Conservation (phyloP, 2,113 vertebrate genomes). For the Puntigrus tetrazona region DNA sequence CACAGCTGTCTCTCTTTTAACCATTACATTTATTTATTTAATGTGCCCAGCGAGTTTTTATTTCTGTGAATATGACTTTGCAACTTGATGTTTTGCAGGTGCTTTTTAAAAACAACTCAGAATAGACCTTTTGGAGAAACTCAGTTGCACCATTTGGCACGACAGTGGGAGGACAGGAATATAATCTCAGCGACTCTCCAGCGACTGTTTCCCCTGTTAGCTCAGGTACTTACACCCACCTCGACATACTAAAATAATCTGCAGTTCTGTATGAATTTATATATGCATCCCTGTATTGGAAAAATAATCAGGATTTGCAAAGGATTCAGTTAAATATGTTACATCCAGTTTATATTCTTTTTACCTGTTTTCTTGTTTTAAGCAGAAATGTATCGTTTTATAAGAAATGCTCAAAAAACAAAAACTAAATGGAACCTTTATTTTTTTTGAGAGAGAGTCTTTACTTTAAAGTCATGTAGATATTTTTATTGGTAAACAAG, state of each 20-base stretch:
- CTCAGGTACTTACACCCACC: background rate
- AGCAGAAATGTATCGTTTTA: too few species aligned
- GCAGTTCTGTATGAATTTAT: background rate
- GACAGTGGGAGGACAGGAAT: constrained; percentile 15
- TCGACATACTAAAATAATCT: constrained; percentile 1
- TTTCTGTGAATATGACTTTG: background rate
- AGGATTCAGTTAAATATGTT: background rate
- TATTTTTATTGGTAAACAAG: background rate
- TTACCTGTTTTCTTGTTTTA: background rate
- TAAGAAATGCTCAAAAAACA: too few species aligned
- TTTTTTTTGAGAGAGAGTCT: too few species aligned
- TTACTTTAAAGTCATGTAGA: background rate
- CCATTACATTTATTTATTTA: too few species aligned
- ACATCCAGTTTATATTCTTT: background rate
- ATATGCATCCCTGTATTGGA: background rate
- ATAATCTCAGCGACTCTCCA: constrained; percentile 17
- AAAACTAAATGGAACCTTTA: too few species aligned
- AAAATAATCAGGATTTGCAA: background rate
- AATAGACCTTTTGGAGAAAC: background rate
- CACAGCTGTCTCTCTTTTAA: background rate
- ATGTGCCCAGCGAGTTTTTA: background rate
- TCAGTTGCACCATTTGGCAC: background rate
- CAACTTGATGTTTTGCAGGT: background rate
- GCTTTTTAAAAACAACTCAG: background rate
- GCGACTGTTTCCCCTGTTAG: background rate